Evolutionary conservation across 2,888 invertebrate genomes (phyloP).

Genomic region (Ceratothoa steindachneri): DNA sequence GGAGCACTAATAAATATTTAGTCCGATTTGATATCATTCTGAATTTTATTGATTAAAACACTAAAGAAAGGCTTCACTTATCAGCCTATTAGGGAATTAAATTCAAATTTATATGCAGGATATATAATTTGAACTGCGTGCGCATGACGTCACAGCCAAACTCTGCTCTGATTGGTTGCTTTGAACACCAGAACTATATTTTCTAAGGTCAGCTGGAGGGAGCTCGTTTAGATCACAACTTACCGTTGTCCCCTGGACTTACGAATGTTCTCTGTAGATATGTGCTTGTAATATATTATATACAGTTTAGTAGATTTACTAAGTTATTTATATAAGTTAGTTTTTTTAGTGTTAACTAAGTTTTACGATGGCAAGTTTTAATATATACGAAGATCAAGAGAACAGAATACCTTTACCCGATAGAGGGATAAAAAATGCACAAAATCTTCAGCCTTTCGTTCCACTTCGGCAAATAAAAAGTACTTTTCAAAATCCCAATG

Average conservation of each 20-base stretch:
- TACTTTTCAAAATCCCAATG: background rate
- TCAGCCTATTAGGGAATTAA: no score
- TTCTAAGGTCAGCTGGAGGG: background rate
- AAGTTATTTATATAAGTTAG: background rate
- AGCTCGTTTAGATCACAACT: background rate
- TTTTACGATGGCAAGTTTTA: background rate
- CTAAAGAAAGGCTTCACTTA: no score
- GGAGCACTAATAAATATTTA: no score
- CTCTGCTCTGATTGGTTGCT: background rate
- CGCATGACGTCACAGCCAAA: background rate
- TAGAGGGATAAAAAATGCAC: background rate
- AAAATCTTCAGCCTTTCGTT: background rate
- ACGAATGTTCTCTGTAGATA: background rate
- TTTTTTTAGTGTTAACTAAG: background rate
- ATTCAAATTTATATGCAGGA: no score
- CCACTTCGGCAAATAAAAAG: background rate
- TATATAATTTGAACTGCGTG: background rate
- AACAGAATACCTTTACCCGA: background rate
- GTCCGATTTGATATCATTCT: no score
- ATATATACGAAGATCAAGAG: slow-evolving; percentile 10
- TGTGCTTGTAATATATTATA: background rate
- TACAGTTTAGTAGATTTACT: background rate
- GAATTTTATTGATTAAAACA: no score
- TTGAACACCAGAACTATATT: background rate
- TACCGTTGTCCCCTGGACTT: slow-evolving; percentile 1